Percentiles rank a stretch among this genome's conserved stretches.
Evolutionary conservation across 2,888 invertebrate genomes (phyloP).

Genomic region (Napeogenes sylphis): DNA sequence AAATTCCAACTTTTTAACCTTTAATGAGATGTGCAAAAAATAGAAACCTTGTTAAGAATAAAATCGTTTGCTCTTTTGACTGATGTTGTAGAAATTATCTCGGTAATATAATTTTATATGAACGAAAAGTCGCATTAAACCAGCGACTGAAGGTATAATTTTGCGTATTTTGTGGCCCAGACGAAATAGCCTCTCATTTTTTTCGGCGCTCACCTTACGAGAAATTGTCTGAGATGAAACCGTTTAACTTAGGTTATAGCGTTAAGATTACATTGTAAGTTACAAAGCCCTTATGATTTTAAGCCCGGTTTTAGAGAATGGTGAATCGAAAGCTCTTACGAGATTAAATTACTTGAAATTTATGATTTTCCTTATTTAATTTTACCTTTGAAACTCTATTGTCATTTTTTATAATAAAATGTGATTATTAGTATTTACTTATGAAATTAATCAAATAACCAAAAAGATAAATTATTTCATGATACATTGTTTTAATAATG

Average conservation of each 20-base stretch:
- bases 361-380: neutral
- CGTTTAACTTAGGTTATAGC: conserved; percentile 33
- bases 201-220: conserved; percentile 31
- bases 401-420: no score
- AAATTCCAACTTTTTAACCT: conserved; percentile 20
- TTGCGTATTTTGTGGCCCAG: conserved; percentile 34
- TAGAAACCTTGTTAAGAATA: conserved; percentile 22
- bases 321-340: conserved; percentile 8
- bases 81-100: conserved; percentile 28
- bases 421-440: no score
- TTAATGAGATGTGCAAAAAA: conserved; percentile 22
- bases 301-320: conserved; percentile 7
- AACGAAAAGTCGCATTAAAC: conserved; percentile 29
- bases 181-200: conserved; percentile 33
- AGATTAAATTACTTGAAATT: neutral
- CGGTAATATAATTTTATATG: conserved; percentile 30
- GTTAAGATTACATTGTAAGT: conserved; percentile 31
- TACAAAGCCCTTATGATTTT: conserved; percentile 22
- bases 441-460: no score
- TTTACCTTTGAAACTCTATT: neutral
- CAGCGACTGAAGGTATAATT: conserved; percentile 34
- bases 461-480: no score
- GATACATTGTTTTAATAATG: no score
- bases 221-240: conserved; percentile 30
- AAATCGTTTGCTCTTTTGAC: conserved; percentile 26